Evolutionary conservation across 2,113 vertebrate species (phyloP), one percentile per base, ranked within the genome.

Genomic region (Phoenicopterus ruber): DNA sequence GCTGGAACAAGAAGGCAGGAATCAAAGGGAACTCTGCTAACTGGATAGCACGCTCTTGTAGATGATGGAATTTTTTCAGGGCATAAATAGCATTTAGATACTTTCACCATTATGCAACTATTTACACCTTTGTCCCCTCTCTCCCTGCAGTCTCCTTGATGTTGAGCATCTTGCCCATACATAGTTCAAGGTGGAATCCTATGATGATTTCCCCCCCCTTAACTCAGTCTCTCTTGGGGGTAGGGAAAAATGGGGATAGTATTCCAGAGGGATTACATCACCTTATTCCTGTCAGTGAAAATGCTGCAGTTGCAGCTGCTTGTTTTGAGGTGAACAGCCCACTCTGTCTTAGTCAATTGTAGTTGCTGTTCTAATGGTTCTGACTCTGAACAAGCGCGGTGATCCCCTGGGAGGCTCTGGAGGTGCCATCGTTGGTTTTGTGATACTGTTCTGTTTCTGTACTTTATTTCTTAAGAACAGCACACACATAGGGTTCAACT

Each of bases 321-420:
- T 7, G 0, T 78, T 52, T 84, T 63, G 88, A 96, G 82, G 85
- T 50, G 92, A 88, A 47, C 88, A 90, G 54, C 90, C 82, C 58
- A 76, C 67, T n/a, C n/a, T n/a, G n/a, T 96, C 86, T 69, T 91
- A 93, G 61, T 91, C 69, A 70, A 15, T 74, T 89, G 90, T 90
- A 34, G 76, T 73, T 92, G 73, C 61, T 95, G 20, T 93, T 92
- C 50, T 79, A 78, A 79, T 20, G 40, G 70, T 88, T 90, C 88
- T 86, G 76, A 28, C 25, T 71, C 90, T 62, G 88, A 97, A 49
- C 59, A 88, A 83, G 76, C 0, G 0, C 24, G 49, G 17, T 83
- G 58, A 83, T 93, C 93, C 94, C 88, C 82, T 94, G 94, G 88
- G 94, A 94, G 86, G 28, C 58, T 88, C 67, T 88, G 76, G 63